Base-by-base conservation (phyloP, 2,888 invertebrate genomes). In the Rotaria sp. region DNA sequence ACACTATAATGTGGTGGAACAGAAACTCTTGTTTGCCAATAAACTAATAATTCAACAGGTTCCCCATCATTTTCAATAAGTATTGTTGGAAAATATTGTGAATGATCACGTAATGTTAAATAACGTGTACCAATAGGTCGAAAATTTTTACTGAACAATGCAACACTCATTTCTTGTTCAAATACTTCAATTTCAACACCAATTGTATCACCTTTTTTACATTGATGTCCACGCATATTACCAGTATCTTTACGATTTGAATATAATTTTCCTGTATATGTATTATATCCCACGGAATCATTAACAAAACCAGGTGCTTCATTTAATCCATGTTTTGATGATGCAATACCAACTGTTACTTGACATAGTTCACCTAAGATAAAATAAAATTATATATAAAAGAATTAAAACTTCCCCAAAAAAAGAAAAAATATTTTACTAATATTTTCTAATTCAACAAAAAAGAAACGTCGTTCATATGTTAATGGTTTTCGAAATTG, bases 61-160 rank as follows among this genome's bases (percentile, higher is more conserved):
- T 89, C 88, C 3, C 90, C 89, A 87, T 89, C 89, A 38, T 89
- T 89, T 88, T 89, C 90, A 85, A 90, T 84, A 10, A 90, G 88
- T 41, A 90, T 87, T 13, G 90, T 90, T 10, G 90, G 90, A n/a
- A 89, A 87, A 84, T 89, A 88, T 87, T 89, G 88, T 18, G 84
- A 85, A n/a, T 86, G 86, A 84, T 89, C 87, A 4, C 88, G 88
- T n/a, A 85, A 38, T 1, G 88, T 88, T 41, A 90, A 87, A 87
- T 88, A 90, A 41, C 89, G 88, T 11, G 89, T 89, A 0, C 90
- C 90, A 52, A 90, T 88, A 26, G 90, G 89, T 21, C 87, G 88
- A 41, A 88, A 88, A 87, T 90, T 90, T 87, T 89, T 90, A 24
- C 88, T 88, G 87, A 90, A 90, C 75, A 90, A 85, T 18, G 88